phyloP scores from a whole-genome alignment of 2,888 invertebrate genomes.

The Ecdyonurus torrentis region DNA sequence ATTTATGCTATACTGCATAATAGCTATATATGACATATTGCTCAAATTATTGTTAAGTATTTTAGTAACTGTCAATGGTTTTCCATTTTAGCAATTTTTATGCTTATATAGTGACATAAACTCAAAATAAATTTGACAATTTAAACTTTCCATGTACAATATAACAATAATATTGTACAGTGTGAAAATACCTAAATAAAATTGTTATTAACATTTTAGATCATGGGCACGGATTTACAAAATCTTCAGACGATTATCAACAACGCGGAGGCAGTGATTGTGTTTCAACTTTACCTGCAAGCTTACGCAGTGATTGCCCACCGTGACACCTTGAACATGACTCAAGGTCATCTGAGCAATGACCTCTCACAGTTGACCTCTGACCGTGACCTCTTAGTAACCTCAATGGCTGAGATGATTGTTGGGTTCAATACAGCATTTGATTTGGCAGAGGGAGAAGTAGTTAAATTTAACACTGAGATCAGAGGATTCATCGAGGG shows the following conservation, averaged over 20 bases:
- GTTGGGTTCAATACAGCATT: neutral
- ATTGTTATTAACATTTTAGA: too few relatives aligned
- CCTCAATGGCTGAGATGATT: neutral
- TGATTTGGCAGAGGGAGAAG: neutral
- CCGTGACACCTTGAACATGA: neutral
- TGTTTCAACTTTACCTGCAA: neutral
- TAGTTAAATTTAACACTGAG: neutral
- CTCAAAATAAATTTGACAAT: too few relatives aligned
- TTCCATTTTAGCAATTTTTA: too few relatives aligned
- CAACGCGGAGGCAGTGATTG: neutral
- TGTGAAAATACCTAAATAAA: too few relatives aligned
- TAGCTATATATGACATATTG: too few relatives aligned
- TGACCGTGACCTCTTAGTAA: neutral
- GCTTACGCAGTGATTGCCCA: neutral
- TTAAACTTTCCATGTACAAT: too few relatives aligned
- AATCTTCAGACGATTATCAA: neutral
- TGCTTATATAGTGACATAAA: too few relatives aligned
- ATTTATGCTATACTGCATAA: too few relatives aligned
- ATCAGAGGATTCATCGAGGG: neutral
- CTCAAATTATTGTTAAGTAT: too few relatives aligned
- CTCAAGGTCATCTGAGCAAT: neutral
- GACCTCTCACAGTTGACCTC: neutral
- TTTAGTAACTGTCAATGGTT: too few relatives aligned
- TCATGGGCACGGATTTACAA: neutral
- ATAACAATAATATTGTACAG: too few relatives aligned